These are phyloP conservation scores for Xiphophorus birchmanni DNA, from an alignment of 2,797 vertebrate species.

Conservation along the genomic window DNA sequence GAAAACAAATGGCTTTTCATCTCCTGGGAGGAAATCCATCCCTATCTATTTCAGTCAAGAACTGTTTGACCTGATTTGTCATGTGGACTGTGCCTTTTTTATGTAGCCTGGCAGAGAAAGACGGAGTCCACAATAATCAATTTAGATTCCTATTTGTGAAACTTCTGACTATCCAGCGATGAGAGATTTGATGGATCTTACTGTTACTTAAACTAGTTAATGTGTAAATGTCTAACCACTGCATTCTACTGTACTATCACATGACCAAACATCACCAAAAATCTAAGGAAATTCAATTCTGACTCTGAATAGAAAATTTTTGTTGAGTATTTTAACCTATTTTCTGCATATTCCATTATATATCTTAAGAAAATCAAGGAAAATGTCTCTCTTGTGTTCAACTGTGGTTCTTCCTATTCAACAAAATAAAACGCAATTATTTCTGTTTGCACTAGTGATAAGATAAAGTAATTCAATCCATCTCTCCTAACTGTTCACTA, in stretches of 20 bases:
- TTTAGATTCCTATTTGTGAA: neutral
- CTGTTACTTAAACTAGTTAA: neutral
- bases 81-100: slow-evolving; percentile 1
- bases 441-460: no score
- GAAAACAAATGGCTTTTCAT: slow-evolving; percentile 82
- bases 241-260: neutral
- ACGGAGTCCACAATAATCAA: neutral
- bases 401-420: no score
- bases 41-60: slow-evolving; percentile 48
- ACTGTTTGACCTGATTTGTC: slow-evolving; percentile 35
- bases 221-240: neutral
- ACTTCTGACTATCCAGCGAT: neutral
- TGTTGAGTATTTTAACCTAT: no score
- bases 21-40: slow-evolving; percentile 73
- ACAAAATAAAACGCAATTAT: no score
- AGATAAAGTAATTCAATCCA: no score
- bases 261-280: neutral
- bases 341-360: no score
- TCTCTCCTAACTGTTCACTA: no score
- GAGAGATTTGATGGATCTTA: neutral
- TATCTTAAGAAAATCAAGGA: no score
- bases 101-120: neutral
- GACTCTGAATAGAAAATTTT: no score
- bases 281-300: no score
- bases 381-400: no score